Conservation (phyloP, 2,888 invertebrate species). For the Papilio gigon region DNA sequence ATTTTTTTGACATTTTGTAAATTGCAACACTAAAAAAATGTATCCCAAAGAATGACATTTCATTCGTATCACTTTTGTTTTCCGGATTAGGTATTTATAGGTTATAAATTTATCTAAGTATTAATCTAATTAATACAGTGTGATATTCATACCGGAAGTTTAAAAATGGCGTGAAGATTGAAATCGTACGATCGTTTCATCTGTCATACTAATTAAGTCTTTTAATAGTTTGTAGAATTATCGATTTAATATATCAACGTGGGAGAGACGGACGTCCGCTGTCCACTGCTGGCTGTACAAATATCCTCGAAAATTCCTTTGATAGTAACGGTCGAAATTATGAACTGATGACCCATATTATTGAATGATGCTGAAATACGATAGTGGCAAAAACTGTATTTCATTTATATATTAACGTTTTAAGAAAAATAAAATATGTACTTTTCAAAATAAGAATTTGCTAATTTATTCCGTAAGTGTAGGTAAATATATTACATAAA, state of each 20-base stretch:
- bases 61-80: no score
- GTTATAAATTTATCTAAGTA: no score
- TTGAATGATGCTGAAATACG: background rate
- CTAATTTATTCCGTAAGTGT: constrained; percentile 1
- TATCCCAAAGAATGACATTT: no score
- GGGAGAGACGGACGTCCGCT: constrained; percentile 26
- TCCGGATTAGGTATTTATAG: no score
- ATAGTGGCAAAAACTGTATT: no score
- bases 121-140: no score
- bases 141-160: background rate
- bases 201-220: constrained; percentile 22
- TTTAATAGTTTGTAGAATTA: constrained; percentile 7
- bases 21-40: background rate
- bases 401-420: no score
- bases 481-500: background rate
- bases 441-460: background rate
- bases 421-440: no score
- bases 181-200: constrained; percentile 27
- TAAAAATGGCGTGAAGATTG: constrained; percentile 1
- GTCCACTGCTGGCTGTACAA: constrained; percentile 6
- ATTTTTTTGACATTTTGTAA: no score
- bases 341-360: background rate
- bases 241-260: constrained; percentile 19
- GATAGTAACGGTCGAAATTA: background rate
- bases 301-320: constrained; percentile 19